Percentiles rank a stretch among this genome's conserved stretches.
These are phyloP conservation scores for Baronia brevicornis DNA, from an alignment of 2,888 invertebrate genomes.

Conservation along the genomic window DNA sequence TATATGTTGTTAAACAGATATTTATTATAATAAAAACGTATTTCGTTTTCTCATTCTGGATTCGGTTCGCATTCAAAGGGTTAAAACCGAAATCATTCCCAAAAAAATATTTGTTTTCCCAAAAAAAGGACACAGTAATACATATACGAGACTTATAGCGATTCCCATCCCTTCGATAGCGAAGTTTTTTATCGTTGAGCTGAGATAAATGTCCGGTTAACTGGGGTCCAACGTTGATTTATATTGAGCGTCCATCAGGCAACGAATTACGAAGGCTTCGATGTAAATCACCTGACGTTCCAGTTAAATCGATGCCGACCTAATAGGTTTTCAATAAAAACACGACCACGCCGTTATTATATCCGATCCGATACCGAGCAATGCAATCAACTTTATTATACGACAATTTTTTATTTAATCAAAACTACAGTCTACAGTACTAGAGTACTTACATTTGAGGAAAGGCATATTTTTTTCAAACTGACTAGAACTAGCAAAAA, in stretches of 20 bases:
- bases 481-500: too few relatives aligned
- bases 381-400: constrained; percentile 10
- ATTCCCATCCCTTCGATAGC: constrained; percentile 35
- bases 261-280: constrained; percentile 65
- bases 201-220: constrained; percentile 71
- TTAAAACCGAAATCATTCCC: background rate
- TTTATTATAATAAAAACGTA: too few relatives aligned
- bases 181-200: constrained; percentile 55
- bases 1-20: too few relatives aligned
- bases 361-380: too few relatives aligned
- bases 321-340: constrained; percentile 41
- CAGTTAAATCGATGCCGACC: constrained; percentile 47
- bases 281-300: constrained; percentile 66
- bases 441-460: constrained; percentile 7
- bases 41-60: too few relatives aligned
- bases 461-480: too few relatives aligned
- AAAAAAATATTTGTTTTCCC: constrained; percentile 11
- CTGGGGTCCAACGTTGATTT: constrained; percentile 71
- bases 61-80: too few relatives aligned
- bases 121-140: constrained; percentile 8
- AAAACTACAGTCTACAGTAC: constrained; percentile 1
- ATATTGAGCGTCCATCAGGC: constrained; percentile 64
- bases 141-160: constrained; percentile 21
- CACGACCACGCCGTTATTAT: constrained; percentile 13
- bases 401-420: too few relatives aligned